These are phyloP conservation scores for Campoletis raptor DNA, from an alignment of 2,888 invertebrate genomes.

Conservation along the genomic window DNA sequence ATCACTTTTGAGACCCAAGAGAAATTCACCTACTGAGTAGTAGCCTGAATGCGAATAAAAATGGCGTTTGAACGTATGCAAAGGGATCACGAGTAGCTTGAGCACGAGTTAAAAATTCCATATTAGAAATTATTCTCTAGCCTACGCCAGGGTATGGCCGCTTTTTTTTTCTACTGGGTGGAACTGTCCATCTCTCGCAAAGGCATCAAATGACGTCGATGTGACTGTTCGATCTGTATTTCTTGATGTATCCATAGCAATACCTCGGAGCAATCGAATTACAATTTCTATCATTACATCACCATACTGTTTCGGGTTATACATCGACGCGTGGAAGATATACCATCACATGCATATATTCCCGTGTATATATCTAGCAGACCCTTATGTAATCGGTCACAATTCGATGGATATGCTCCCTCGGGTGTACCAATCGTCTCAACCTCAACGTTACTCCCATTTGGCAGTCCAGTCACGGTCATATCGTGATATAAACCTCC, in stretches of 20 bases:
- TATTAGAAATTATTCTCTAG: constrained; percentile 20
- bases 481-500: constrained; percentile 33
- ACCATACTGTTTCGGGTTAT: constrained; percentile 13
- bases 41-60: constrained; percentile 22
- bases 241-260: constrained; percentile 9
- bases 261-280: constrained; percentile 54
- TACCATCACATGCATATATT: not conserved
- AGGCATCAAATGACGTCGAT: constrained; percentile 1
- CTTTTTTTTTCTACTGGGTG: constrained; percentile 34
- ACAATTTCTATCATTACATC: constrained; percentile 57
- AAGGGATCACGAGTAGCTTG: constrained; percentile 39
- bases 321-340: not conserved
- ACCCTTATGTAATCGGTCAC: constrained; percentile 50
- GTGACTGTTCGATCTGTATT: constrained; percentile 1
- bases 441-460: constrained; percentile 31
- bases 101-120: constrained; percentile 30
- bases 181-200: constrained; percentile 11
- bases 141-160: not conserved
- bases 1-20: constrained; percentile 43
- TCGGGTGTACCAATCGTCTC: constrained; percentile 32
- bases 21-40: constrained; percentile 53
- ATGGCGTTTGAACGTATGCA: constrained; percentile 12
- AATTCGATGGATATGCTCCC: constrained; percentile 51
- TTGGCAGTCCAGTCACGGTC: constrained; percentile 52
- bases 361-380: constrained; percentile 4